Evolutionary conservation across 2,113 vertebrate species (phyloP), one percentile per base, ranked within the genome.

Genomic region (Tetraodon nigroviridis): DNA sequence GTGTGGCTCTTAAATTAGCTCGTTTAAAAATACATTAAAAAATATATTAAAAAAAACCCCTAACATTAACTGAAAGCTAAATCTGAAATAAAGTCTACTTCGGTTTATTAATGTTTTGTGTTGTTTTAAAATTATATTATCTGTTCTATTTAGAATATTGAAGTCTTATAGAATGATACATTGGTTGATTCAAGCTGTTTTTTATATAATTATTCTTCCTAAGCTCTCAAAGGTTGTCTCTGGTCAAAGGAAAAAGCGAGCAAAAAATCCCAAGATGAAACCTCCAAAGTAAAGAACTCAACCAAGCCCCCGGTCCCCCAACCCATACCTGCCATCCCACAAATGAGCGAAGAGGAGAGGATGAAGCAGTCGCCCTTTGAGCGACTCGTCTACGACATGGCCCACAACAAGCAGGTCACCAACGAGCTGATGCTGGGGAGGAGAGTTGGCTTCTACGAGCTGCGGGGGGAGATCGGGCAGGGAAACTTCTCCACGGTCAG

Each of bases 401-500:
- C 79, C 21, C 86, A 91, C 74, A 84, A 84, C 7, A 76, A 90
- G 49, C 81, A 53, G 51, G 58, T 88, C 3, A 46, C 76, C 51
- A 84, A 73, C 12, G 90, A 91, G 32, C 61, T 89, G 17, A 65
- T 80, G 58, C 79, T 91, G 3, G 91, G 90, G 0, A 75, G 84
- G n/a, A 80, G 90, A 57, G 60, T 91, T 4, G 81, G 87, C 45
- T 90, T 92, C 71, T 92, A 92, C 16, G 90, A 92, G 57, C 87
- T 92, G 51, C 78, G 89, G 0, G 91, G 90, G 42, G 88, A 90
- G 60, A 82, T 92, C 1, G 91, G 91, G 0, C 71, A 75, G 15
- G 90, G 90, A 0, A 92, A 91, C 75, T 92, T 92, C 78, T 90
- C 91, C 1, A 81, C 86, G 0, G 91, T 92, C 58, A 88, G 65